Evolutionary conservation across 1,140 invertebrate genomes (phyloP).

Genomic region (Zeugodacus cucurbitae): DNA sequence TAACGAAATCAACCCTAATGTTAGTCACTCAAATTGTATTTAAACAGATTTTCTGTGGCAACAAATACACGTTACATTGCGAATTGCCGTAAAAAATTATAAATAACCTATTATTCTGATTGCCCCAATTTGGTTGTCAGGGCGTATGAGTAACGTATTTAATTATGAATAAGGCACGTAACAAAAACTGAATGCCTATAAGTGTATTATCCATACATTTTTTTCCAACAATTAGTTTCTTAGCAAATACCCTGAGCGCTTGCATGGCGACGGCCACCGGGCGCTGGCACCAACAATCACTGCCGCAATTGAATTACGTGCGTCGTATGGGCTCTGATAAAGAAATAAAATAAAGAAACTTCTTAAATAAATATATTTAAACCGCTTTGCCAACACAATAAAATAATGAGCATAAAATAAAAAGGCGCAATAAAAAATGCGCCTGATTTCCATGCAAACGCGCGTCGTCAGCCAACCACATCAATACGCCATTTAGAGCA

Average conservation of each 20-base stretch:
- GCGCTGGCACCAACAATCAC: background rate
- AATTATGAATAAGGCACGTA: background rate
- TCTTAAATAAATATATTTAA: constrained; percentile 38
- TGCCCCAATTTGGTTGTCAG: background rate
- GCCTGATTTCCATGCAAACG: background rate
- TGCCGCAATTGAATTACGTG: background rate
- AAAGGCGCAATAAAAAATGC: background rate
- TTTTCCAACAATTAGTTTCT: background rate
- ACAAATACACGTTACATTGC: too few relatives aligned
- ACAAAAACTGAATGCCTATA: background rate
- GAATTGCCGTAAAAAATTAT: too few relatives aligned
- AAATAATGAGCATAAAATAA: constrained; percentile 3
- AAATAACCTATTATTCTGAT: too few relatives aligned
- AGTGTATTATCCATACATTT: background rate
- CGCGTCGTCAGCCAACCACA: background rate
- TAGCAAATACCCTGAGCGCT: background rate
- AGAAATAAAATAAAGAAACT: constrained; percentile 3
- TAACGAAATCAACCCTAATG: too few relatives aligned
- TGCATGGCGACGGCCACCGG: too few relatives aligned
- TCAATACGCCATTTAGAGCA: background rate
- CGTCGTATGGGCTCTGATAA: background rate
- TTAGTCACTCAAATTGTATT: too few relatives aligned
- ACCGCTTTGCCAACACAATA: constrained; percentile 19
- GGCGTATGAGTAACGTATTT: background rate
- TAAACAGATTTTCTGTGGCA: too few relatives aligned